These are phyloP conservation scores for Mesaphorura yosii DNA, from an alignment of 1,140 invertebrate genomes.

Conservation along the genomic window DNA sequence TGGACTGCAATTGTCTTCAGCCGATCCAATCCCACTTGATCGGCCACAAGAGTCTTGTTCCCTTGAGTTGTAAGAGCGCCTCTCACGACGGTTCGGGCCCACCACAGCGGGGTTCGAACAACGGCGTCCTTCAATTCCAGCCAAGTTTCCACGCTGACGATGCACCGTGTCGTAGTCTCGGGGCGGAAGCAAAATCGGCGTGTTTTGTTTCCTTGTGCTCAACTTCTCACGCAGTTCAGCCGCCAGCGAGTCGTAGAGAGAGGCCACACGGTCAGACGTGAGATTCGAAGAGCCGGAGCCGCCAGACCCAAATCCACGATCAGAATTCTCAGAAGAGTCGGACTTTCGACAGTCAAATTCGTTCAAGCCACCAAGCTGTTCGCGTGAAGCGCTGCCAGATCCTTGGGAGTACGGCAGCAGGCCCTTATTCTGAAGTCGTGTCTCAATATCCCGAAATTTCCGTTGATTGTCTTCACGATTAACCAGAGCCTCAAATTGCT, in stretches of 20 bases:
- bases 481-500: slow-evolving; percentile 68
- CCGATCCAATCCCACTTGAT: slow-evolving; percentile 69
- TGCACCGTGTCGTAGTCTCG: slow-evolving; percentile 85
- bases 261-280: slow-evolving; percentile 47
- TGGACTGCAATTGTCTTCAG: slow-evolving; percentile 44
- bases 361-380: slow-evolving; percentile 25
- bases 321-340: slow-evolving; percentile 31
- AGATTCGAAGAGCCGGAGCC: slow-evolving; percentile 27
- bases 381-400: slow-evolving; percentile 18
- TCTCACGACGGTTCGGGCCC: slow-evolving; percentile 40
- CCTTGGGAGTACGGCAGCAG: slow-evolving; percentile 16
- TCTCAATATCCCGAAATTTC: slow-evolving; percentile 67
- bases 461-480: slow-evolving; percentile 75
- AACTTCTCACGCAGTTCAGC: slow-evolving; percentile 80
- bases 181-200: slow-evolving; percentile 72
- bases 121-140: slow-evolving; percentile 60
- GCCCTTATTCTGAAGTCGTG: slow-evolving; percentile 42
- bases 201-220: slow-evolving; percentile 36
- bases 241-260: slow-evolving; percentile 78
- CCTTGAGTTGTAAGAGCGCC: slow-evolving; percentile 26
- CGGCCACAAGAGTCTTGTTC: slow-evolving; percentile 36
- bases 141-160: slow-evolving; percentile 64
- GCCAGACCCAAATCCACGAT: slow-evolving; percentile 33
- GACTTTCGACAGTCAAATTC: slow-evolving; percentile 31
- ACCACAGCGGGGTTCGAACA: slow-evolving; percentile 61